These are phyloP conservation scores for Cantharis rufa DNA, from an alignment of 2,888 invertebrate genomes.

Conservation along the genomic window DNA sequence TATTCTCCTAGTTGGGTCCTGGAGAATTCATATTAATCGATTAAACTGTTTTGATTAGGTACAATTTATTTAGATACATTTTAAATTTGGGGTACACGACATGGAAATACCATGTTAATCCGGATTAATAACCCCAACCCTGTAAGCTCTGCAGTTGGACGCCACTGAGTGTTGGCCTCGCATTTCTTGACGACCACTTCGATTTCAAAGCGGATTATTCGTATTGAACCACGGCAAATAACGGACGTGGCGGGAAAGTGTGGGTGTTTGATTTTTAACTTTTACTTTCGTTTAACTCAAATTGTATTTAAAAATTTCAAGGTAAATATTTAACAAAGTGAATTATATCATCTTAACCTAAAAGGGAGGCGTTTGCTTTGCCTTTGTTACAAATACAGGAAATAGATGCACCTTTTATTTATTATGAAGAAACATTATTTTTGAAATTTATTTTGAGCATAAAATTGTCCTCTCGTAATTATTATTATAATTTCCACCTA, in stretches of 20 bases:
- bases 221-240: conserved; percentile 42
- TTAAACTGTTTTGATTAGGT: not conserved
- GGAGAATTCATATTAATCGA: not conserved
- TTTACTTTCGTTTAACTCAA: conserved; percentile 44
- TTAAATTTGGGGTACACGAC: not conserved
- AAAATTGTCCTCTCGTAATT: not conserved
- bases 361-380: not conserved
- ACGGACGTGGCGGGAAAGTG: conserved; percentile 42
- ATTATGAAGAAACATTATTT: not conserved
- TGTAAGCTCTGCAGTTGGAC: not conserved
- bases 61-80: too few relatives aligned
- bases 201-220: conserved; percentile 33
- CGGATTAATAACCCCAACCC: not conserved
- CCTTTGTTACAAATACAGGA: not conserved
- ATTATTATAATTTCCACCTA: not conserved
- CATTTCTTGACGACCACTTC: conserved; percentile 21
- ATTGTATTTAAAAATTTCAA: conserved; percentile 24
- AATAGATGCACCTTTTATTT: not conserved
- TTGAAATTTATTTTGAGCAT: not conserved
- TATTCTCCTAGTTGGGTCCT: too few relatives aligned
- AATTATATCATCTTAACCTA: not conserved
- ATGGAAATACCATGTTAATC: not conserved
- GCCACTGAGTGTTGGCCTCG: conserved; percentile 13
- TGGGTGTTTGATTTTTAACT: conserved; percentile 43
- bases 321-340: conserved; percentile 31